Conservation (phyloP, 2,113 vertebrate species). For the Eptesicus fuscus region DNA sequence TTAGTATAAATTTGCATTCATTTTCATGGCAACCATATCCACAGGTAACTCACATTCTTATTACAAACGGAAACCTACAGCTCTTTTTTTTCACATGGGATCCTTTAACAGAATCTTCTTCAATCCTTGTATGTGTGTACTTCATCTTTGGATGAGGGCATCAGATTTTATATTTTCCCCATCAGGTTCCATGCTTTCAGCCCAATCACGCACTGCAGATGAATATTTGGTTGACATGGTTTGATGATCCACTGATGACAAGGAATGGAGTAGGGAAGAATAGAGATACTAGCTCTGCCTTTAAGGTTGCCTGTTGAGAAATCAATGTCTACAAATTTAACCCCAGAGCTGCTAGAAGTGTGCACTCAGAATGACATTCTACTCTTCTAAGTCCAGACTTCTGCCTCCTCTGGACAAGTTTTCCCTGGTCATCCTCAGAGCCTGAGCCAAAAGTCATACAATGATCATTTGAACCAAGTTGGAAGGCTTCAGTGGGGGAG, state of each 20-base stretch:
- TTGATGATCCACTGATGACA: neutral
- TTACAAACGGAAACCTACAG: neutral
- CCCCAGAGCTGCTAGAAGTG: neutral
- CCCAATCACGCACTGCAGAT: neutral
- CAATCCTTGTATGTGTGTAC: neutral
- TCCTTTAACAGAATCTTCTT: neutral
- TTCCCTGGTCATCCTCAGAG: neutral
- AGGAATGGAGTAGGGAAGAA: too few relatives aligned
- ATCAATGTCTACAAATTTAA: neutral
- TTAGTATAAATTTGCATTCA: neutral
- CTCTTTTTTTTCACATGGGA: neutral
- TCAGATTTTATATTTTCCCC: neutral
- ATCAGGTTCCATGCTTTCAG: neutral
- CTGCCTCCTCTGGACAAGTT: neutral
- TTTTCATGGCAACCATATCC: neutral
- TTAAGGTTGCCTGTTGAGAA: neutral
- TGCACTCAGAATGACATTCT: neutral
- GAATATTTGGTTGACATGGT: neutral
- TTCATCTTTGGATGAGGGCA: neutral
- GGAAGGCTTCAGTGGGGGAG: neutral
- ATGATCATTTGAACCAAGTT: neutral
- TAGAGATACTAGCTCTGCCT: neutral
- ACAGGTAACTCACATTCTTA: neutral
- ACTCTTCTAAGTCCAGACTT: neutral
- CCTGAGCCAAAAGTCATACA: neutral